phyloP scores from a whole-genome alignment of 1,140 invertebrate genomes.

The Drosophila jambulina region DNA sequence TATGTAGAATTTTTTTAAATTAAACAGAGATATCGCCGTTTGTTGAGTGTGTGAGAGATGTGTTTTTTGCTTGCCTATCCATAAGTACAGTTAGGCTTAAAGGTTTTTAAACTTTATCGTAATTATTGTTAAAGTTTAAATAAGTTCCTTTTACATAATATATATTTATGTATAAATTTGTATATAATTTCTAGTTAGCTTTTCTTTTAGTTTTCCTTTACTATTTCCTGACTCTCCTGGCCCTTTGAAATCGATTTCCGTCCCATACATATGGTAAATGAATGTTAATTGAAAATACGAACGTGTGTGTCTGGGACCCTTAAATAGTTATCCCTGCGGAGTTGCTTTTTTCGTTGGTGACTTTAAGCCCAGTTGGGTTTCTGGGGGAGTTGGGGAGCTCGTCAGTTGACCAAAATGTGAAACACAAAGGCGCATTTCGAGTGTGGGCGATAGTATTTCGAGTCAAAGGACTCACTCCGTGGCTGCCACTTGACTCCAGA shows the following conservation, averaged over 20 bases:
- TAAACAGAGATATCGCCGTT: too few relatives aligned
- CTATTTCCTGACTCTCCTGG: not conserved
- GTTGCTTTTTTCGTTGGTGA: not conserved
- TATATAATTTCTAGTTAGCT: not conserved
- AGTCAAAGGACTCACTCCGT: conserved; percentile 6
- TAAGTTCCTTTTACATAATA: not conserved
- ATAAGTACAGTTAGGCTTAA: not conserved
- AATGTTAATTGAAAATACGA: conserved; percentile 16
- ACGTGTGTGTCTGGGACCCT: conserved; percentile 4
- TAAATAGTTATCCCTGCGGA: conserved; percentile 9
- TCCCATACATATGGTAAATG: conserved; percentile 4
- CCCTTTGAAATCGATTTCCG: conserved; percentile 8
- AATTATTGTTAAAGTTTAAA: too few relatives aligned
- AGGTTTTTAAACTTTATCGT: not conserved
- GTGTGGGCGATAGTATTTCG: conserved; percentile 26
- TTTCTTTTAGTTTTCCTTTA: too few relatives aligned
- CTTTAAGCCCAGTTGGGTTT: conserved; percentile 1
- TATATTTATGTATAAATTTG: not conserved
- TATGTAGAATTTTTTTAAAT: too few relatives aligned
- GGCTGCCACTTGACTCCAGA: conserved; percentile 48
- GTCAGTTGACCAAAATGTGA: conserved; percentile 29
- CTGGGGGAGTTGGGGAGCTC: not conserved
- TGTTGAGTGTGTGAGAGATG: too few relatives aligned
- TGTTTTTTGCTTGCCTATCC: not conserved
- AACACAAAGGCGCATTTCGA: conserved; percentile 18